phyloP scores from a whole-genome alignment of 2,888 invertebrate species.

The Pterobdella sp. region DNA sequence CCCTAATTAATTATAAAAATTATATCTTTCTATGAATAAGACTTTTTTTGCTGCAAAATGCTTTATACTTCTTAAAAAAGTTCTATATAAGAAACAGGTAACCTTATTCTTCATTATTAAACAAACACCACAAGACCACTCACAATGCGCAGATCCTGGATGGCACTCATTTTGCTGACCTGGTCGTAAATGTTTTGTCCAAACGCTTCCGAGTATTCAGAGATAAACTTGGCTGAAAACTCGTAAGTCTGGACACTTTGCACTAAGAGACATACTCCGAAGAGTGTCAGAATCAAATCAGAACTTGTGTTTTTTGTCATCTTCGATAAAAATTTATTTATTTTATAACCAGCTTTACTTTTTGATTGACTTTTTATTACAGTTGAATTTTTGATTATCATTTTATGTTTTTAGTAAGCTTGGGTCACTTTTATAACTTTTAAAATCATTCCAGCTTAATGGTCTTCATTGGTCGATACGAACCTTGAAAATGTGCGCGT shows the following conservation, averaged over 20 bases:
- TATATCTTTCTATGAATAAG: too few species aligned
- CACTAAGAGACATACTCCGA: not conserved
- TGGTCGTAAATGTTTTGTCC: slow-evolving; percentile 22
- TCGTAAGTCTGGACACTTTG: not conserved
- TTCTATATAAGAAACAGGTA: too few species aligned
- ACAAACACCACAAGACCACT: too few species aligned
- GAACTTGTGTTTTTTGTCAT: not conserved
- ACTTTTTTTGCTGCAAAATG: too few species aligned
- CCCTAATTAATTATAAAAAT: too few species aligned
- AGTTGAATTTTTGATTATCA: not conserved
- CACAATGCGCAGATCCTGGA: slow-evolving; percentile 19
- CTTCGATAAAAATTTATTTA: not conserved
- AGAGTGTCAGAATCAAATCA: not conserved
- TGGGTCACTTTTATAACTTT: too few species aligned
- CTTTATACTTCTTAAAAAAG: too few species aligned
- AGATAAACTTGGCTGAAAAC: not conserved
- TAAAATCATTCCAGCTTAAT: too few species aligned
- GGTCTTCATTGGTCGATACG: too few species aligned
- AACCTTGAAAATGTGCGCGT: too few species aligned
- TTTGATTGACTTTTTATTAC: not conserved
- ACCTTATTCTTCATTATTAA: too few species aligned
- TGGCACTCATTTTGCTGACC: slow-evolving; percentile 5
- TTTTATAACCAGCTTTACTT: not conserved
- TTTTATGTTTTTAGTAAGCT: too few species aligned
- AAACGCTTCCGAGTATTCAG: slow-evolving; percentile 13